Percentiles rank a stretch among this genome's conserved stretches.
phyloP scores from a whole-genome alignment of 2,113 vertebrate species.

The Corythaeola cristata region DNA sequence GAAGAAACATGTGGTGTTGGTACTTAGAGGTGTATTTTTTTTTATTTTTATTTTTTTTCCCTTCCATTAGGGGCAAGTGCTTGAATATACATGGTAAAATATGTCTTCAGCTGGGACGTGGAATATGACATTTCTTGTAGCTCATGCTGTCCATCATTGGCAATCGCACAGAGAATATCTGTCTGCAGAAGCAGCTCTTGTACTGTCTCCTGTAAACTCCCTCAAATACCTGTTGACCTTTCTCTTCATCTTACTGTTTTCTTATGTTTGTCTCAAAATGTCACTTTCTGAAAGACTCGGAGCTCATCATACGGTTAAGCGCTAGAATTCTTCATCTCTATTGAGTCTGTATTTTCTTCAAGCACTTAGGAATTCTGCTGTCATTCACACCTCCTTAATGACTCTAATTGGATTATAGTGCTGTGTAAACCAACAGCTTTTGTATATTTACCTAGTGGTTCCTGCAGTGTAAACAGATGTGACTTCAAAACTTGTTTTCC shows the following conservation, averaged over 20 bases:
- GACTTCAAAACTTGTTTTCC: not conserved
- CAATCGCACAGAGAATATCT: not conserved
- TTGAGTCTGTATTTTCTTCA: not conserved
- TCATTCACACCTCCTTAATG: not conserved
- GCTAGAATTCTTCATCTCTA: not conserved
- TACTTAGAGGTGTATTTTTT: not conserved
- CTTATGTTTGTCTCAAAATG: slow-evolving; percentile 37
- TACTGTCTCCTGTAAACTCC: not conserved
- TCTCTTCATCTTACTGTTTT: slow-evolving; percentile 36
- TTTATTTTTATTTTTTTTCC: no score
- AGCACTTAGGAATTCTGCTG: not conserved
- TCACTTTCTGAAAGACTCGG: not conserved
- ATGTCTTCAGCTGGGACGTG: not conserved
- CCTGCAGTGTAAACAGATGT: not conserved
- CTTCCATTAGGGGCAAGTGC: not conserved
- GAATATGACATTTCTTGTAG: not conserved
- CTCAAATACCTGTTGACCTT: slow-evolving; percentile 46
- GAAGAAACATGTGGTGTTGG: not conserved
- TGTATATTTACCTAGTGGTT: not conserved
- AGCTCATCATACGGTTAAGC: not conserved
- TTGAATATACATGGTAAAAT: not conserved
- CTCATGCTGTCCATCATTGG: not conserved
- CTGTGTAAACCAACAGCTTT: not conserved
- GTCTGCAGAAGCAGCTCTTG: not conserved
- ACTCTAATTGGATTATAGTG: not conserved